Evolutionary conservation across 2,113 vertebrate species (phyloP).

Genomic region (Sylvicapra grimmia): DNA sequence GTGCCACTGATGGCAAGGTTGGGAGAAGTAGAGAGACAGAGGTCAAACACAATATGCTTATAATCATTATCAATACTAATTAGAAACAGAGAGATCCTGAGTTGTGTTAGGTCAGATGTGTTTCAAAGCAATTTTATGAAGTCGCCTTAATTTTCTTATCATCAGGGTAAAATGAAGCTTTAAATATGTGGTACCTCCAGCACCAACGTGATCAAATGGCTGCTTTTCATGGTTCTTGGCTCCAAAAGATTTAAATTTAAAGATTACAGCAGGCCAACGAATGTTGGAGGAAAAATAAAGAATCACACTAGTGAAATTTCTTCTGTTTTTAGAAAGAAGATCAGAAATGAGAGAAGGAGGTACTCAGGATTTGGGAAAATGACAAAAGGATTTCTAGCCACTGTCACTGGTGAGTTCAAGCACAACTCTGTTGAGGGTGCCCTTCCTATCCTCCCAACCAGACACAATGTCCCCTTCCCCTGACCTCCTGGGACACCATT

Average conservation of each 20-base stretch:
- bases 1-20: not conserved
- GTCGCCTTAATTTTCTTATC: slow-evolving; percentile 11
- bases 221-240: slow-evolving; percentile 71
- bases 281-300: not conserved
- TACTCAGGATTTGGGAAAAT: not conserved
- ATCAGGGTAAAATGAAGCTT: slow-evolving; percentile 70
- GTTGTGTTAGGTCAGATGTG: not conserved
- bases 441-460: not conserved
- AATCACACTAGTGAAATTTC: not conserved
- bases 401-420: not conserved
- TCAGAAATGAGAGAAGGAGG: not conserved
- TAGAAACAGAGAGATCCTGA: slow-evolving; percentile 23
- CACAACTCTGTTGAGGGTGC: not conserved
- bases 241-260: slow-evolving; percentile 75
- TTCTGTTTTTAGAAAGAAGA: not conserved
- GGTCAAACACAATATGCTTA: not conserved
- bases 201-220: slow-evolving; percentile 86
- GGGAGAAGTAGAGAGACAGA: not conserved
- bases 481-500: not conserved
- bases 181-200: slow-evolving; percentile 86
- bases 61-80: not conserved
- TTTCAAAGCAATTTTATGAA: slow-evolving; percentile 23
- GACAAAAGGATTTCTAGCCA: not conserved
- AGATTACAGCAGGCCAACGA: not conserved
- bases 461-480: not conserved